Conservation (phyloP, 2,113 vertebrate genomes). For the Herpailurus yagouaroundi region DNA sequence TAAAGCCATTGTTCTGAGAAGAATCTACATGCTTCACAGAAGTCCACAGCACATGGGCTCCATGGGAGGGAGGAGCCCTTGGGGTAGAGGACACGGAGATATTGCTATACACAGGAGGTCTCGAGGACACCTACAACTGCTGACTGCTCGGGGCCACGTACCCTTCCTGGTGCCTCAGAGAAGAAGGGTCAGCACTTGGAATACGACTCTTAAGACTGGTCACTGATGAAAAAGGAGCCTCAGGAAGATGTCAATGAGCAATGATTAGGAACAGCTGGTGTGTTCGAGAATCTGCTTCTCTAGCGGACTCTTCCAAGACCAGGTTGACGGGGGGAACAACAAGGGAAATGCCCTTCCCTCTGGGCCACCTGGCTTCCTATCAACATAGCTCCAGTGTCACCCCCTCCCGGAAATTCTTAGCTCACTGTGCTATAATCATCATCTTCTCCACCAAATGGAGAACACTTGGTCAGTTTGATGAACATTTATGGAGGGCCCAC, state of each 20-base stretch:
- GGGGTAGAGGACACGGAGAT: not conserved
- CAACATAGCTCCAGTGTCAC: not conserved
- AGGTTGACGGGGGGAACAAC: not conserved
- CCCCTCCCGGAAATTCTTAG: not conserved
- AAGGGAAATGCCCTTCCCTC: not conserved
- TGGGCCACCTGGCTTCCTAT: not conserved
- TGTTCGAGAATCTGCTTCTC: not conserved
- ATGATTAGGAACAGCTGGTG: slow-evolving; percentile 23
- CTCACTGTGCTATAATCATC: not conserved
- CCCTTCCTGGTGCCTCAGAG: not conserved
- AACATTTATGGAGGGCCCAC: not conserved
- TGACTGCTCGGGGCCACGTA: not conserved
- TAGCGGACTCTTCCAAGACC: not conserved
- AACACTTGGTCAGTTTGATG: not conserved
- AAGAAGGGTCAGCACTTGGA: slow-evolving; percentile 8
- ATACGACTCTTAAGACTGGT: slow-evolving; percentile 27
- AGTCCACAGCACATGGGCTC: not conserved
- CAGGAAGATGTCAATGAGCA: not conserved
- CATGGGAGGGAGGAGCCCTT: not conserved
- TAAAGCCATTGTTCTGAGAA: slow-evolving; percentile 14
- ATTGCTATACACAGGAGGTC: not conserved
- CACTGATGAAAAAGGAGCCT: not conserved
- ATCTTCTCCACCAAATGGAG: not conserved
- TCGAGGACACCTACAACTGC: not conserved
- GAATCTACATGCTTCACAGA: not conserved